Evolutionary conservation across 2,888 invertebrate genomes (phyloP).

Genomic region (Troides aeacus): DNA sequence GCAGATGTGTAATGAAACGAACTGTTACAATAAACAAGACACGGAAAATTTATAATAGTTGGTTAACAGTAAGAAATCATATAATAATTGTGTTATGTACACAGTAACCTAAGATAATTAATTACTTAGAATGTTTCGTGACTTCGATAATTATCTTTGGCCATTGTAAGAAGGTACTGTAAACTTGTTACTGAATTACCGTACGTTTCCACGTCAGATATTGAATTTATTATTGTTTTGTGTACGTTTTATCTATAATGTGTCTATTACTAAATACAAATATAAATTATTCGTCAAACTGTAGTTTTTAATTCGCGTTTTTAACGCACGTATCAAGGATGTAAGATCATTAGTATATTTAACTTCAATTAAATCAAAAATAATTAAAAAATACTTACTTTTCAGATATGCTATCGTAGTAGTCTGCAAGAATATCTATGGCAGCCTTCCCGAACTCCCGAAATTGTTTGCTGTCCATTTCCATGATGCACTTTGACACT

Average conservation of each 20-base stretch:
- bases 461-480: conserved; percentile 89
- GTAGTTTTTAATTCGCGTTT: too few relatives aligned
- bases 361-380: too few relatives aligned
- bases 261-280: neutral
- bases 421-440: conserved; percentile 95
- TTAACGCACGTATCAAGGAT: too few relatives aligned
- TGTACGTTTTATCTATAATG: neutral
- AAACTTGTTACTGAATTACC: conserved; percentile 13
- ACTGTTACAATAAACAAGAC: neutral
- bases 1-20: neutral
- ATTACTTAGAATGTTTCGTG: conserved; percentile 52
- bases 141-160: conserved; percentile 34
- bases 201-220: neutral
- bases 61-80: neutral
- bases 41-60: neutral
- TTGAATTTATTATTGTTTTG: neutral
- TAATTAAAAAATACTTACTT: conserved; percentile 71
- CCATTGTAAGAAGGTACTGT: conserved; percentile 21
- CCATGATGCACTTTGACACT: conserved; percentile 40
- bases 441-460: conserved; percentile 91
- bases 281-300: too few relatives aligned
- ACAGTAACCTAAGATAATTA: conserved; percentile 41
- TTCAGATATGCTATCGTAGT: conserved; percentile 90
- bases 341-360: too few relatives aligned
- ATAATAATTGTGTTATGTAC: conserved; percentile 35